Percentiles rank a stretch among this genome's conserved stretches.
Evolutionary conservation across 2,113 vertebrate species (phyloP).

Genomic region (Oryzias celebensis): DNA sequence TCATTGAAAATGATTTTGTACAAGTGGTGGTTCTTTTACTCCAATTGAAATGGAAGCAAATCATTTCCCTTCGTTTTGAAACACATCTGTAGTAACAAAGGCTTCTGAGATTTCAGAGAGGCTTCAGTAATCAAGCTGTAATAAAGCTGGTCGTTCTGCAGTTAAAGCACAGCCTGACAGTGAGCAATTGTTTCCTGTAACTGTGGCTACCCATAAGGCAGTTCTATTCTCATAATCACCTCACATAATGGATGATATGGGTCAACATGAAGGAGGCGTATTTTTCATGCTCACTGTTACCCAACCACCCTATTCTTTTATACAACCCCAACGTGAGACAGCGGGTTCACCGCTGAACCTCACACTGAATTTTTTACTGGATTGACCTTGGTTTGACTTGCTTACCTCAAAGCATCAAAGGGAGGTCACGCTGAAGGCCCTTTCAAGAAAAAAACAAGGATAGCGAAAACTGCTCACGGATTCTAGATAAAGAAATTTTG

Average conservation of each 20-base stretch:
- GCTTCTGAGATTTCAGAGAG: slow-evolving; percentile 33
- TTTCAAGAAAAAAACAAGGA: slow-evolving; percentile 23
- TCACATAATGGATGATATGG: slow-evolving; percentile 82
- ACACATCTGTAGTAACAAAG: slow-evolving; percentile 34
- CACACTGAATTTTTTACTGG: slow-evolving; percentile 54
- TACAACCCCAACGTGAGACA: slow-evolving; percentile 53
- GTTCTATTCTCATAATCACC: slow-evolving; percentile 79
- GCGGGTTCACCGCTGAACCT: slow-evolving; percentile 63
- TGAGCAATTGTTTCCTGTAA: slow-evolving; percentile 74
- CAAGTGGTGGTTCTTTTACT: slow-evolving; percentile 64
- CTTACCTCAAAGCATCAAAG: slow-evolving; percentile 60
- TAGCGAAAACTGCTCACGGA: slow-evolving; percentile 13
- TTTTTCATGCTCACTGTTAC: slow-evolving; percentile 83
- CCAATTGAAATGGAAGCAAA: slow-evolving; percentile 56
- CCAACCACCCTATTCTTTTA: slow-evolving; percentile 78
- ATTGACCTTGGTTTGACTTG: slow-evolving; percentile 73
- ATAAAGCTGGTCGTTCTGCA: slow-evolving; percentile 63
- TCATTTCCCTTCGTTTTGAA: slow-evolving; percentile 46
- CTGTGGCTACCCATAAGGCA: slow-evolving; percentile 75
- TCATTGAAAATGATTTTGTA: slow-evolving; percentile 40
- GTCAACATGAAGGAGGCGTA: slow-evolving; percentile 79
- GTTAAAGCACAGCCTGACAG: slow-evolving; percentile 73
- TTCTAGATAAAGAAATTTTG: slow-evolving; percentile 24
- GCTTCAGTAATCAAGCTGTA: slow-evolving; percentile 59
- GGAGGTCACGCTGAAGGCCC: slow-evolving; percentile 49